Conservation (phyloP, 2,113 vertebrate genomes). For the Amblyornis subalaris region DNA sequence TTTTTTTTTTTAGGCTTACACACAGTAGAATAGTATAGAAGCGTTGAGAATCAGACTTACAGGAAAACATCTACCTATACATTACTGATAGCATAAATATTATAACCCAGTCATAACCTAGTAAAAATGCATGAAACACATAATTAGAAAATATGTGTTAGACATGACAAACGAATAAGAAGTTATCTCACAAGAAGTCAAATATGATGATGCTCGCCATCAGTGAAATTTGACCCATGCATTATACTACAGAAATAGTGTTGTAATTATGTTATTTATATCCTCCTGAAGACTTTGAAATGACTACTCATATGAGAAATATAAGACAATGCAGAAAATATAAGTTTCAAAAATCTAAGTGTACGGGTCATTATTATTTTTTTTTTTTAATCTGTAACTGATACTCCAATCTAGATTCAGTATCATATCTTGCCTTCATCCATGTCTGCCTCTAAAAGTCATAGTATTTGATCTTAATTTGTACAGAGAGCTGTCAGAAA, state of each 20-base stretch:
- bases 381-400: background rate
- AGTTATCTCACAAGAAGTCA: background rate
- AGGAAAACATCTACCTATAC: background rate
- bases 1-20: background rate
- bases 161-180: background rate
- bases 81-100: background rate
- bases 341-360: background rate
- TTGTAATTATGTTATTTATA: background rate
- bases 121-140: background rate
- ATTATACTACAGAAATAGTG: background rate
- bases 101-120: background rate
- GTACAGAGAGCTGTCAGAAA: background rate
- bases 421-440: background rate
- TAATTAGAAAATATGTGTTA: background rate
- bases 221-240: background rate
- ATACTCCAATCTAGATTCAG: background rate
- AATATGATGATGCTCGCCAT: background rate
- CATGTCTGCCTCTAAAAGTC: background rate
- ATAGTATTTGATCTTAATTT: background rate
- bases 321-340: background rate
- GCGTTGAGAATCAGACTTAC: background rate
- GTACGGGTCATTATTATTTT: background rate
- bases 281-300: background rate
- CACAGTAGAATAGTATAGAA: background rate
- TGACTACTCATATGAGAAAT: rapidly evolving